Evolutionary conservation across 2,797 vertebrate genomes (phyloP), one percentile per base, ranked within the genome.

Genomic region (Dicrostonyx torquatus): DNA sequence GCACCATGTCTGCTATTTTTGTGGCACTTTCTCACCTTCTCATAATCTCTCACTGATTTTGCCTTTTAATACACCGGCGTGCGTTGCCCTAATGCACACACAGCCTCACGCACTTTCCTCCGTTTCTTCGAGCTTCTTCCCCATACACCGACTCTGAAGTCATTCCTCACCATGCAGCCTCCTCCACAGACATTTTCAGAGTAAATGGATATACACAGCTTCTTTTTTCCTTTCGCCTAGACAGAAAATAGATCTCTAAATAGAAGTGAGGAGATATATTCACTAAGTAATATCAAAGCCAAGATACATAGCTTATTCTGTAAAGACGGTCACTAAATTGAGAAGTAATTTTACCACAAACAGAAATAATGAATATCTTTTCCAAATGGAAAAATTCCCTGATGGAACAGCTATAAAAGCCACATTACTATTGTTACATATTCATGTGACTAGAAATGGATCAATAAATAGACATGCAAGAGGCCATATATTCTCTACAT

Each of bases 231-330:
- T 87, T 92, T 90, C 72, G 82, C 88, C 87, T 91, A 96, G 97
- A 96, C 91, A 86, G 91, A 95, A 83, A 90, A 76, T 60, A 79
- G 45, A 94, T 86, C 90, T 89, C 70, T 93, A 97, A 93, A 96
- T 94, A 96, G 92, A 96, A 96, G 83, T 72, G 76, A 92, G 77
- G 75, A 95, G 89, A 96, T 96, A 75, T 45, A 94, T 95, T 92
- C 78, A 40, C 77, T 82, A 31, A 87, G 91, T 80, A 90, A 73
- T 34, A 90, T 88, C 95, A 86, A 94, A 93, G 86, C 84, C 91
- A 96, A 97, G 95, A 96, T 73, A 80, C 18, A 58, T 77, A 88
- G 87, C 85, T 97, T 93, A 34, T 37, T 50, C 76, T 82, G 78
- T 77, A 87, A 93, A 80, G 43, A 43, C 80, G 94, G 92, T 60